These are phyloP conservation scores for Cerceris ruficornis DNA, from an alignment of 2,888 invertebrate genomes.

Conservation along the genomic window DNA sequence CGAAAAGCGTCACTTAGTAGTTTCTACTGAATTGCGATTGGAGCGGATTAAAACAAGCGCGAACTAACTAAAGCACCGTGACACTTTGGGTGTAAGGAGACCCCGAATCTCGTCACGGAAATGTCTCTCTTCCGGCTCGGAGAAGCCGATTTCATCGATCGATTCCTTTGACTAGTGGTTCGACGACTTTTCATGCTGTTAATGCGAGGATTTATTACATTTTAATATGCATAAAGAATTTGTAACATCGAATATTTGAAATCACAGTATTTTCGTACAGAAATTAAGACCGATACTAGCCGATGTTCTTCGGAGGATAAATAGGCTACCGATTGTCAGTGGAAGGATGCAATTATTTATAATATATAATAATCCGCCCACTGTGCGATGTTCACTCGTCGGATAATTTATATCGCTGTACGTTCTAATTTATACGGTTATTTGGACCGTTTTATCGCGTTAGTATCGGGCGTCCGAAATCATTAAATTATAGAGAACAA, in stretches of 20 bases:
- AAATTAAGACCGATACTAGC: too few relatives aligned
- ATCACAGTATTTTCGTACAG: too few relatives aligned
- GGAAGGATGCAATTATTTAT: slow-evolving; percentile 27
- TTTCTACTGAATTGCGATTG: slow-evolving; percentile 63
- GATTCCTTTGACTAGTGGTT: not conserved
- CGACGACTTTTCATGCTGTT: not conserved
- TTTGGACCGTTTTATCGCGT: slow-evolving; percentile 39
- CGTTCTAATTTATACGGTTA: slow-evolving; percentile 36
- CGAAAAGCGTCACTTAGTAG: slow-evolving; percentile 64
- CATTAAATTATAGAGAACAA: slow-evolving; percentile 45
- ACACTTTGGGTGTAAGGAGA: slow-evolving; percentile 12
- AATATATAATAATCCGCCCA: slow-evolving; percentile 29
- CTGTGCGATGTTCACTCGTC: not conserved
- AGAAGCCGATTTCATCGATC: not conserved
- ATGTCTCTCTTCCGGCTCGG: slow-evolving; percentile 8
- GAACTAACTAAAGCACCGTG: slow-evolving; percentile 24
- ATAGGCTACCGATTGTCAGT: not conserved
- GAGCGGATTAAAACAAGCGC: slow-evolving; percentile 55
- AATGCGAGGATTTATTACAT: too few relatives aligned
- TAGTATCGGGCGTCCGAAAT: slow-evolving; percentile 19
- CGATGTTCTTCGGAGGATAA: not conserved
- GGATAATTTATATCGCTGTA: not conserved
- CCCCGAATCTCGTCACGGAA: slow-evolving; percentile 1
- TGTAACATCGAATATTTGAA: too few relatives aligned
- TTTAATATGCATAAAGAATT: too few relatives aligned